These are phyloP conservation scores for Prochilodus magdalenae DNA, from an alignment of 2,113 vertebrate genomes.

Conservation along the genomic window DNA sequence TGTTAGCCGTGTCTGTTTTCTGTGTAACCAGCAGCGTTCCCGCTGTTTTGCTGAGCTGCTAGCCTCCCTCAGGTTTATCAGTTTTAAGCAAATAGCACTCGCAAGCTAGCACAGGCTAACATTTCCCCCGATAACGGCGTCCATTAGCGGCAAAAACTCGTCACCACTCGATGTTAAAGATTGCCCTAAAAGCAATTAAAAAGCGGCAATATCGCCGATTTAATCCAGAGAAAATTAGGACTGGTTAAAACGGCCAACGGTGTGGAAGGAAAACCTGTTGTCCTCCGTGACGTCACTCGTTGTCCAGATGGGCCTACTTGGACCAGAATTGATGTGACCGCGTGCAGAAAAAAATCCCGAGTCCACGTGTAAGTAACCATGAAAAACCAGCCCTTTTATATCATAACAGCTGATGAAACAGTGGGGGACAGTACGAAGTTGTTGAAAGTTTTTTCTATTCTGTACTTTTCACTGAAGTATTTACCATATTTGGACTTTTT, in stretches of 20 bases:
- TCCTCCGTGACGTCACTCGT: slow-evolving; percentile 60
- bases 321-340: not conserved
- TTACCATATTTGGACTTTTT: too few species aligned
- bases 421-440: too few species aligned
- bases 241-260: not conserved
- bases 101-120: too few species aligned
- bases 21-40: not conserved
- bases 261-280: slow-evolving; percentile 57
- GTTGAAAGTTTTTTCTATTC: too few species aligned
- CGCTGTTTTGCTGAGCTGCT: not conserved
- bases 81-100: not conserved
- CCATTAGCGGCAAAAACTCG: not conserved
- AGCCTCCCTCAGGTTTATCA: not conserved
- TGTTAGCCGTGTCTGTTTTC: not conserved
- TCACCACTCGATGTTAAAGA: not conserved
- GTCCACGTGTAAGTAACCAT: too few species aligned
- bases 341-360: not conserved
- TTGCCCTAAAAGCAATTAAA: not conserved
- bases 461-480: too few species aligned
- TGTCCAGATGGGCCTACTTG: slow-evolving; percentile 66
- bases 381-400: too few species aligned
- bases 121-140: not conserved
- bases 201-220: not conserved
- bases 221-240: not conserved
- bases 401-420: too few species aligned